Evolutionary conservation across 2,888 invertebrate genomes (phyloP).

Genomic region (Dryocosmus kuriphilus): DNA sequence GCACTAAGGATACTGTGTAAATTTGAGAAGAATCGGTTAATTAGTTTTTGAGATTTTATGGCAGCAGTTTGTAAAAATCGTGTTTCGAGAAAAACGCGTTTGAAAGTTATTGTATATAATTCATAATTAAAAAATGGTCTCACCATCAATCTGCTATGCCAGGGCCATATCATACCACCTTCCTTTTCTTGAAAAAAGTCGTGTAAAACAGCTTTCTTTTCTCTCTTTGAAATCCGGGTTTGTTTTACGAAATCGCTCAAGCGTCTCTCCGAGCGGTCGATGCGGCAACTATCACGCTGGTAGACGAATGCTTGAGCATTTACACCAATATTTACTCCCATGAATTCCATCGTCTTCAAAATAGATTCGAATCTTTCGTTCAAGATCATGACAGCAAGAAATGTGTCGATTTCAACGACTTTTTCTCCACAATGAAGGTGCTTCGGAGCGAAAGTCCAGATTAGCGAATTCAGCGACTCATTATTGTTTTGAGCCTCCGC

Average conservation of each 20-base stretch:
- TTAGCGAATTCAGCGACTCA: constrained; percentile 48
- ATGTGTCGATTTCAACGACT: constrained; percentile 7
- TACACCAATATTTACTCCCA: constrained; percentile 29
- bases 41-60: too few relatives aligned
- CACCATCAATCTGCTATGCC: constrained; percentile 28
- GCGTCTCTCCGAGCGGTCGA: constrained; percentile 15
- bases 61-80: neutral
- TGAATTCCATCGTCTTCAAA: neutral
- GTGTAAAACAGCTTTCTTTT: neutral
- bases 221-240: constrained; percentile 31
- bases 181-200: constrained; percentile 39
- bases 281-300: neutral
- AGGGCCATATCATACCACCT: constrained; percentile 43
- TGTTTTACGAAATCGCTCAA: constrained; percentile 29
- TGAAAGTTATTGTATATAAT: neutral
- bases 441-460: constrained; percentile 45
- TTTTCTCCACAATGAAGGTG: neutral
- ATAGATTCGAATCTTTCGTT: constrained; percentile 5
- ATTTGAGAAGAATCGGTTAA: too few relatives aligned
- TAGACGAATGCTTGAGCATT: neutral
- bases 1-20: too few relatives aligned
- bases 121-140: neutral
- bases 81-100: neutral
- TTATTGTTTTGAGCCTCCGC: constrained; percentile 51
- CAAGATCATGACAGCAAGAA: constrained; percentile 7